phyloP scores from a whole-genome alignment of 2,113 vertebrate species.

The Emberiza fucata region DNA sequence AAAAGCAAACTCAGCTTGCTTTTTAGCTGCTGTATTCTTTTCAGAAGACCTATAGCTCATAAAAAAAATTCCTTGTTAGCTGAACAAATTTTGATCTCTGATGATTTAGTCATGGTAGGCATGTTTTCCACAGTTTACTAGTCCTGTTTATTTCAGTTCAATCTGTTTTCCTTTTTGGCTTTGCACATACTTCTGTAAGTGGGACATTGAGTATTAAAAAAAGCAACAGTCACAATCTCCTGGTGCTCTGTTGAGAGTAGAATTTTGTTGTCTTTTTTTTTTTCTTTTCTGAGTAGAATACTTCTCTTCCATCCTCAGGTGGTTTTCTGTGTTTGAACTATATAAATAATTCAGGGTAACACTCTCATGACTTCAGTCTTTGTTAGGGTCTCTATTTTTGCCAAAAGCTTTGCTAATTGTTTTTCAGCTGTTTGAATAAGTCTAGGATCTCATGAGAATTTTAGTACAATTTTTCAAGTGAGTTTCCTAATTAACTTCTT shows the following conservation, averaged over 20 bases:
- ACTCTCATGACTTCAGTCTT: neutral
- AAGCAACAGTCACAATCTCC: neutral
- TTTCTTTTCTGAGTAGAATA: neutral
- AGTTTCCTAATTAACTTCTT: neutral
- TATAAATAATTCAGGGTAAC: neutral
- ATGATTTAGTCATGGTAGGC: neutral
- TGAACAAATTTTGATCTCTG: neutral
- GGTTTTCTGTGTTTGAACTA: neutral
- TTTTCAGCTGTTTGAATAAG: constrained; percentile 17
- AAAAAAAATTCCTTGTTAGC: neutral
- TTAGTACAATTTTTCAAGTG: neutral
- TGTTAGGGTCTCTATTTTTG: neutral
- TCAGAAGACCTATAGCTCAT: neutral
- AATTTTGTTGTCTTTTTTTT: neutral
- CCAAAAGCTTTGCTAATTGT: neutral
- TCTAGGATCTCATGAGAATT: neutral
- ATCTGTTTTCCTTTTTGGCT: neutral
- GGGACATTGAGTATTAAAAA: neutral
- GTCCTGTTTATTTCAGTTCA: neutral
- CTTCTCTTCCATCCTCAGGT: neutral
- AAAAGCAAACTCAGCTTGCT: neutral
- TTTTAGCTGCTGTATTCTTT: neutral
- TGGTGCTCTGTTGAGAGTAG: neutral
- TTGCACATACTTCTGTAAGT: neutral
- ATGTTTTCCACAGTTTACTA: neutral